Conservation (phyloP, 2,797 vertebrate species). For the Chelonia mydas region DNA sequence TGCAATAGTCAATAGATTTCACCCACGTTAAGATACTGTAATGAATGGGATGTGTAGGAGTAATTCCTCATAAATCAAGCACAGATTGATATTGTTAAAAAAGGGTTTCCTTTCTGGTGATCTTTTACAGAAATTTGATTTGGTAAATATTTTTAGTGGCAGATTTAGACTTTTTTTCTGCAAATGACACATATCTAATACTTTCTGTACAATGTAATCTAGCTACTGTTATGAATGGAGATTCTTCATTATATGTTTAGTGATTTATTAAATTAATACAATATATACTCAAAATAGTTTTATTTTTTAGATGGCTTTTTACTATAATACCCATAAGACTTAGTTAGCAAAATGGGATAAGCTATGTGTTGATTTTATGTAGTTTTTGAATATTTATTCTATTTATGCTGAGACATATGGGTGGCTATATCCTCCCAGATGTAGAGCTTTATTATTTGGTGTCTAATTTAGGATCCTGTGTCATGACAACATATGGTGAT, state of each 20-base stretch:
- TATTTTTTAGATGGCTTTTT: neutral
- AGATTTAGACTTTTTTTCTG: neutral
- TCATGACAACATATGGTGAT: neutral
- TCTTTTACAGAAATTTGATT: neutral
- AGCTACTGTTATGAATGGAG: neutral
- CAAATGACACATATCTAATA: neutral
- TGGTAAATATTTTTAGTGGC: neutral
- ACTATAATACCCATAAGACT: neutral
- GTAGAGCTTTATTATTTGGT: neutral
- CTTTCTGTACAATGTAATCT: neutral
- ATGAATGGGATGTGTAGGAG: neutral
- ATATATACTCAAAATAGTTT: neutral
- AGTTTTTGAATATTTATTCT: neutral
- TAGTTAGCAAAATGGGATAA: constrained; percentile 10
- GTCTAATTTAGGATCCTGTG: neutral
- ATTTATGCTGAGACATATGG: neutral
- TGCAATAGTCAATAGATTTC: constrained; percentile 29
- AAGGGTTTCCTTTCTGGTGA: neutral
- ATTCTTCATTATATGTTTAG: neutral
- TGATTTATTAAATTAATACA: neutral
- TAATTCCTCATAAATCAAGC: neutral
- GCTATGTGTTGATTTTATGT: neutral
- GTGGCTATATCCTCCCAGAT: constrained; percentile 4
- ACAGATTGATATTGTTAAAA: neutral
- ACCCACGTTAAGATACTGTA: neutral